phyloP scores from a whole-genome alignment of 2,888 invertebrate genomes.

The Diarsia dahlii region DNA sequence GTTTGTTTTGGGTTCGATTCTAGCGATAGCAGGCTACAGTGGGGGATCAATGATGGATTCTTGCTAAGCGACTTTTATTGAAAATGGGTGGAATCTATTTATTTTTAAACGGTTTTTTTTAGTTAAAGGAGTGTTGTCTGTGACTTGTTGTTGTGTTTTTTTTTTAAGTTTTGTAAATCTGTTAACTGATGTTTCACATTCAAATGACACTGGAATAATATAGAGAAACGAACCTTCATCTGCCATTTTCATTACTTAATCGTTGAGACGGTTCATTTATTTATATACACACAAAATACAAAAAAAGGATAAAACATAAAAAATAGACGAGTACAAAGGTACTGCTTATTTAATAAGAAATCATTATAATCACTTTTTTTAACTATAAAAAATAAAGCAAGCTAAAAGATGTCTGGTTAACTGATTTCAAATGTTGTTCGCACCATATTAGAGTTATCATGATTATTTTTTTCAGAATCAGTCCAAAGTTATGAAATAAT shows the following conservation, averaged over 20 bases:
- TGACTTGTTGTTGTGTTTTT: neutral
- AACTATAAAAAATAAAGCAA: too few relatives aligned
- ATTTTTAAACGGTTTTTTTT: neutral
- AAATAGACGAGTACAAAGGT: too few relatives aligned
- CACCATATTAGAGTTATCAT: neutral
- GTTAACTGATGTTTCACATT: neutral
- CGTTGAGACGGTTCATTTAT: too few relatives aligned
- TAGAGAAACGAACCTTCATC: neutral
- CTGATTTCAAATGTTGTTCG: too few relatives aligned
- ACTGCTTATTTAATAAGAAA: too few relatives aligned
- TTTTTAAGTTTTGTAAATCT: neutral
- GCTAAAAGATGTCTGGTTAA: too few relatives aligned
- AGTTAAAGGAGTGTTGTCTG: neutral
- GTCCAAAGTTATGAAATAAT: neutral
- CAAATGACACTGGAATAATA: neutral
- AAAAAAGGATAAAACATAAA: too few relatives aligned
- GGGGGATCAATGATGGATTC: conserved; percentile 53
- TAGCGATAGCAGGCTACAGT: conserved; percentile 37
- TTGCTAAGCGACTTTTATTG: conserved; percentile 42
- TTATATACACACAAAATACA: too few relatives aligned
- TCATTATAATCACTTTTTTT: too few relatives aligned
- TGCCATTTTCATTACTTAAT: too few relatives aligned
- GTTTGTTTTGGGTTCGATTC: conserved; percentile 65
- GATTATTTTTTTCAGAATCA: neutral
- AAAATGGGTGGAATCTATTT: conserved; percentile 26